Evolutionary conservation across 1,140 invertebrate species (phyloP), one percentile per base, ranked within the genome.

Genomic region (Zaprionus vittiger): DNA sequence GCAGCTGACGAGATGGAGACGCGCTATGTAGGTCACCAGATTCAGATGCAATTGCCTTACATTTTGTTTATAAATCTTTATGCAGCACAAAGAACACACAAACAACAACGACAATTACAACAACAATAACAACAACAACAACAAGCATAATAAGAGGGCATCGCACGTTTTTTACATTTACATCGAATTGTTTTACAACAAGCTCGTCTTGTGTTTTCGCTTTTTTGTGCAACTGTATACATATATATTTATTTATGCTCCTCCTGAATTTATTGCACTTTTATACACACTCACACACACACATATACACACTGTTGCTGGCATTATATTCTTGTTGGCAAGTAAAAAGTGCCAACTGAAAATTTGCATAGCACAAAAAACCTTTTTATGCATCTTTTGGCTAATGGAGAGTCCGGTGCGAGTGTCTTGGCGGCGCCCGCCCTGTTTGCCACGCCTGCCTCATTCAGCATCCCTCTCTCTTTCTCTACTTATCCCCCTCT

Each of bases 261-360:
- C 38, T 34, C 85, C 79, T 72, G 81, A 79, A 89, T 89, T 89
- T 89, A 90, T 90, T 90, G 84, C 85, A 87, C 79, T 84, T 89
- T 89, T 84, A 81, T 84, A 71, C 74, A 44, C 41, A 44, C 57
- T 63, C 72, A 67, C 52, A 68, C 68, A 65, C 44, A 77, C 28
- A 9, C 28, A 31, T 49, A 57, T 54, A 54, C 24, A 34, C 6
- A 34, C 9, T 34, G 9, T 5, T 1, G n/a, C 44, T 24, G 7
- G 17, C 20, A 52, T 52, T 52, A 22, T 20, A 24, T 24, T 24
- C 47, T 2, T n/a, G 15, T 47, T 47, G 38, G 31, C 28, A 61
- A 49, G 63, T n/a, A 74, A 69, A 73, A 77, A 67, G 74, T 72
- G 68, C 62, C 66, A 59, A 73, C 60, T 54, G 38, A 34, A 75